Percentiles rank a stretch among this genome's conserved stretches.
These are phyloP conservation scores for Promerops cafer DNA, from an alignment of 2,113 vertebrate genomes.

Conservation along the genomic window DNA sequence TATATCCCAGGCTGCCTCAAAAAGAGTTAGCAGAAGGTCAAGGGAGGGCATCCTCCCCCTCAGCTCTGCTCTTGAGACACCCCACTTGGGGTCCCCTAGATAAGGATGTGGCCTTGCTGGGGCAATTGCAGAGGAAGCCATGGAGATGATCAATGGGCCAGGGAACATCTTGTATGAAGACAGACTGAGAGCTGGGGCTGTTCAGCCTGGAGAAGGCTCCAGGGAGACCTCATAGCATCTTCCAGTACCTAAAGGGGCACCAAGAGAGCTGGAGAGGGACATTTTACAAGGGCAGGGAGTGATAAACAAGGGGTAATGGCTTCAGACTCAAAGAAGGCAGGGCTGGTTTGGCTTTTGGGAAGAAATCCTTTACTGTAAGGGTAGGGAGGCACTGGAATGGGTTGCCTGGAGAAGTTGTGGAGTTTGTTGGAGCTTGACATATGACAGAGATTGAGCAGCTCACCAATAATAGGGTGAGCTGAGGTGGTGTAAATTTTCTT, in stretches of 20 bases:
- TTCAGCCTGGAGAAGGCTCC: neutral
- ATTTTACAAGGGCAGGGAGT: neutral
- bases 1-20: neutral
- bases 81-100: fast-evolving
- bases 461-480: neutral
- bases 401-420: neutral
- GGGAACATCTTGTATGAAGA: fast-evolving
- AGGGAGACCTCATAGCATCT: neutral
- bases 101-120: neutral
- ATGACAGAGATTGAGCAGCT: too few species aligned
- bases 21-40: neutral
- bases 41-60: neutral
- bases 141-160: fast-evolving
- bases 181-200: neutral
- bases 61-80: neutral
- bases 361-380: neutral
- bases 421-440: too few species aligned
- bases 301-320: neutral
- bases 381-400: neutral
- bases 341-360: neutral
- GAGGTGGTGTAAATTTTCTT: neutral
- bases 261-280: neutral
- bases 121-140: neutral
- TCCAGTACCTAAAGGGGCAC: neutral
- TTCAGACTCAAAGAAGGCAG: neutral